Evolutionary conservation across 2,797 vertebrate genomes (phyloP).

Genomic region (Falco berigora): DNA sequence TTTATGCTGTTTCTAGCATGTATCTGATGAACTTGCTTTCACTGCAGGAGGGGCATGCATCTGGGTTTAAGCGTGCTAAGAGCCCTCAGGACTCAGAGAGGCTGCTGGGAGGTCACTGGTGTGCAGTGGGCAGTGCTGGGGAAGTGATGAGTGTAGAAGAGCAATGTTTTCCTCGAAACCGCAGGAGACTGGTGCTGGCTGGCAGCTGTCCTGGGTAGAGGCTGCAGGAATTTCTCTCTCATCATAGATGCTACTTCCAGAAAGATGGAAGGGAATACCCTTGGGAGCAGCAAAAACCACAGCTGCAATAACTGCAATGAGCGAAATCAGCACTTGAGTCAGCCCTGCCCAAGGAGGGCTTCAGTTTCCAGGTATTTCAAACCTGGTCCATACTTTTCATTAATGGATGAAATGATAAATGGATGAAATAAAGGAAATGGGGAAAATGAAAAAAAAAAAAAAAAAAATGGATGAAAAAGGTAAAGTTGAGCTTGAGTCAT

Average conservation of each 20-base stretch:
- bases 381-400: neutral
- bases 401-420: neutral
- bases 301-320: neutral
- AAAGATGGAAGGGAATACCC: neutral
- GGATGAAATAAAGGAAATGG: too few species aligned
- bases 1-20: neutral
- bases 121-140: neutral
- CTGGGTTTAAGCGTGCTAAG: neutral
- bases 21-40: neutral
- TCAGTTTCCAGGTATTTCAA: neutral
- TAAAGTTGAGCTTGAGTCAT: neutral
- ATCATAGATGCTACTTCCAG: accelerated
- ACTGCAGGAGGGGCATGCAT: neutral
- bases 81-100: neutral
- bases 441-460: too few species aligned
- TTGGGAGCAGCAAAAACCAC: neutral
- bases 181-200: neutral
- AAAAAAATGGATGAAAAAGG: neutral
- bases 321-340: neutral
- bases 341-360: neutral
- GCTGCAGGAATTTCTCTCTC: neutral
- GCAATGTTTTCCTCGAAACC: neutral
- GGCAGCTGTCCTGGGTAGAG: neutral
- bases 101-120: accelerated
- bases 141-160: accelerated